These are phyloP conservation scores for Netelia fuscicornis DNA, from an alignment of 2,888 invertebrate genomes.

Conservation along the genomic window DNA sequence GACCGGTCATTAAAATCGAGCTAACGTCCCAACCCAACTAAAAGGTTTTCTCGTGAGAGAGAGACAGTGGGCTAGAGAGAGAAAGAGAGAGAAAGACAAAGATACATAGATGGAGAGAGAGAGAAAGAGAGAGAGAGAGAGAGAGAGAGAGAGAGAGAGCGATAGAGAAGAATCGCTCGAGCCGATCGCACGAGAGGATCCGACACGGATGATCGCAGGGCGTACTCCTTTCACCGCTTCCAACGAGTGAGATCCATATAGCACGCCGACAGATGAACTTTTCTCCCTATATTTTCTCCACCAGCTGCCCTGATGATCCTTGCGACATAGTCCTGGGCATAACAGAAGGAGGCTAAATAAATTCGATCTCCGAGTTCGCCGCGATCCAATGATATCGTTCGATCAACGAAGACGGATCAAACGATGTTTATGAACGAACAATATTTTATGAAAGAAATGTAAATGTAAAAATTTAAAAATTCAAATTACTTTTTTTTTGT, in stretches of 20 bases:
- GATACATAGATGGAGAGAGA: slow-evolving; percentile 31
- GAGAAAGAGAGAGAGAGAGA: slow-evolving; percentile 9
- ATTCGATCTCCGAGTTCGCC: slow-evolving; percentile 13
- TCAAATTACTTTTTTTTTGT: too few relatives aligned
- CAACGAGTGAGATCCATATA: slow-evolving; percentile 49
- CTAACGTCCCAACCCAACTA: slow-evolving; percentile 57
- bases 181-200: slow-evolving; percentile 71
- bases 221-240: slow-evolving; percentile 81
- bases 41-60: slow-evolving; percentile 27
- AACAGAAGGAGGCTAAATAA: slow-evolving; percentile 14
- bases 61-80: slow-evolving; percentile 26
- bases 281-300: slow-evolving; percentile 31
- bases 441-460: too few relatives aligned
- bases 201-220: slow-evolving; percentile 80
- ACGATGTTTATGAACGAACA: background rate
- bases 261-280: slow-evolving; percentile 61
- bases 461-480: too few relatives aligned
- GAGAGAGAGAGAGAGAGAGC: slow-evolving; percentile 14
- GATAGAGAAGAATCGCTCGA: slow-evolving; percentile 16
- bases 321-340: slow-evolving; percentile 67
- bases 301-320: slow-evolving; percentile 71
- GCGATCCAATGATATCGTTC: background rate
- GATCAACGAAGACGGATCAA: background rate
- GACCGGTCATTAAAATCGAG: slow-evolving; percentile 71
- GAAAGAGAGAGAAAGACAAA: slow-evolving; percentile 17